These are phyloP conservation scores for Acanthurus tractus DNA, from an alignment of 2,797 vertebrate genomes.

Conservation along the genomic window DNA sequence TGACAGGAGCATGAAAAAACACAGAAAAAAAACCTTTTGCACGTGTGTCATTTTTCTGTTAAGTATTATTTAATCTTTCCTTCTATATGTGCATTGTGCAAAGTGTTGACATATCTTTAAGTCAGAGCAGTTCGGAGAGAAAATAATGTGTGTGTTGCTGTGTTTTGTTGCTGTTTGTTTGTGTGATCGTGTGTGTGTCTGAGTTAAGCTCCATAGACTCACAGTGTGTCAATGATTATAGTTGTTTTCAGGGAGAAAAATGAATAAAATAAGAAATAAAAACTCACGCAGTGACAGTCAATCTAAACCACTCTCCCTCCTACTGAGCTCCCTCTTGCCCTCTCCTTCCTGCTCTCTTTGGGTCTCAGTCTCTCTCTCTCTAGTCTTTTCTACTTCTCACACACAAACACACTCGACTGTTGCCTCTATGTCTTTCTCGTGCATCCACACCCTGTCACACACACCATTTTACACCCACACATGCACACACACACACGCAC, in stretches of 20 bases:
- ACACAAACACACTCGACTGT: conserved; percentile 66
- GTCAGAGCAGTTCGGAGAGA: conserved; percentile 19
- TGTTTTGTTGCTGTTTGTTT: conserved; percentile 28
- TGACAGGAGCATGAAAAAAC: neutral
- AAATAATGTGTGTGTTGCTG: conserved; percentile 16
- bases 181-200: conserved; percentile 19
- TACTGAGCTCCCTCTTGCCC: conserved; percentile 64
- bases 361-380: conserved; percentile 55
- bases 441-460: conserved; percentile 49
- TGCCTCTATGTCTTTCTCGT: conserved; percentile 47
- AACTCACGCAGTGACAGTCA: conserved; percentile 75
- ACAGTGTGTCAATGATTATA: conserved; percentile 77
- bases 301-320: conserved; percentile 79
- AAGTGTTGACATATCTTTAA: conserved; percentile 17
- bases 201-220: conserved; percentile 55
- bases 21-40: neutral
- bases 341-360: conserved; percentile 55
- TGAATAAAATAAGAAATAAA: conserved; percentile 73
- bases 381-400: conserved; percentile 57
- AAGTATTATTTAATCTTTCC: conserved; percentile 17
- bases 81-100: conserved; percentile 5
- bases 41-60: neutral
- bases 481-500: conserved; percentile 33
- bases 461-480: conserved; percentile 39
- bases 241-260: conserved; percentile 78